Percentiles rank a stretch among this genome's conserved stretches.
phyloP scores from a whole-genome alignment of 2,113 vertebrate genomes.

The Notothenia coriiceps region DNA sequence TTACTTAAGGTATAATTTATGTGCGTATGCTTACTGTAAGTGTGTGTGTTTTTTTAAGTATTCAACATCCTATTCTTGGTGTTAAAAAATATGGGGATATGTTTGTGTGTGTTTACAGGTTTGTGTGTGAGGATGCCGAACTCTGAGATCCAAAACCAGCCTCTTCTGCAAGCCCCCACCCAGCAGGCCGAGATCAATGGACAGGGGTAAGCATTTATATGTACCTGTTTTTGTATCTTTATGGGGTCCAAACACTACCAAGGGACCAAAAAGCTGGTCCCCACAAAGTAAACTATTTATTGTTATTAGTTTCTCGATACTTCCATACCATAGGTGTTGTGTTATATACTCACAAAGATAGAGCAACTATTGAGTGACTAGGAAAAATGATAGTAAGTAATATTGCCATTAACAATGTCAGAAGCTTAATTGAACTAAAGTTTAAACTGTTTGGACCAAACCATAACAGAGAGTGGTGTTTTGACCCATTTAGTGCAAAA shows the following conservation, averaged over 20 bases:
- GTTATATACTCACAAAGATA: background rate
- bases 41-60: background rate
- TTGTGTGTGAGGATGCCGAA: slow-evolving; percentile 57
- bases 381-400: background rate
- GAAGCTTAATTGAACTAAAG: background rate
- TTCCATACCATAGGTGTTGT: background rate
- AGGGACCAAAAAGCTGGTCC: background rate
- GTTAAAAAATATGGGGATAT: background rate
- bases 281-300: background rate
- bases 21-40: background rate
- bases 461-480: background rate
- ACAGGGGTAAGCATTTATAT: slow-evolving; percentile 28
- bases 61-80: background rate
- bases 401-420: background rate
- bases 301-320: background rate
- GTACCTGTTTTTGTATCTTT: background rate
- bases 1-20: slow-evolving; percentile 42
- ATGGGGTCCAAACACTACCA: background rate
- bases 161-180: slow-evolving; percentile 27
- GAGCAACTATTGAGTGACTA: background rate
- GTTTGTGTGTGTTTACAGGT: slow-evolving; percentile 37
- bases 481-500: background rate
- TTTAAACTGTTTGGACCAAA: background rate
- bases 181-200: slow-evolving; percentile 25
- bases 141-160: slow-evolving; percentile 26